Conservation (phyloP, 2,113 vertebrate genomes). For the Poecile atricapillus region DNA sequence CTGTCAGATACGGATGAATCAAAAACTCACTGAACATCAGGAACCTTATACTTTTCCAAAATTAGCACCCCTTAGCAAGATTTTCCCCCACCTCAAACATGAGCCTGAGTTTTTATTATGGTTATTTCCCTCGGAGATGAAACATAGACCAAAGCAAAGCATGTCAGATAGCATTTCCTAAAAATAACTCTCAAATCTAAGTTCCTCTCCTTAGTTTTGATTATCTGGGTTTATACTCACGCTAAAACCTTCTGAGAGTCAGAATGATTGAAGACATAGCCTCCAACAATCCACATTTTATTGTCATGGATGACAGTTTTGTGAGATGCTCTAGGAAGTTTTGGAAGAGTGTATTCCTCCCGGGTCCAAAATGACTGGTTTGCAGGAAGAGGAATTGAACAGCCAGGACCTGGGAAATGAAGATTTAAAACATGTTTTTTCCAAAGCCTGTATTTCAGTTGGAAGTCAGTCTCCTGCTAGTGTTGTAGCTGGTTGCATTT, state of each 20-base stretch:
- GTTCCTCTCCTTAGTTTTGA: neutral
- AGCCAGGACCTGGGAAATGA: constrained; percentile 82
- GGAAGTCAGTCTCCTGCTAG: neutral
- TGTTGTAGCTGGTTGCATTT: neutral
- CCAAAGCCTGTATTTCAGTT: neutral
- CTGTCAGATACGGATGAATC: neutral
- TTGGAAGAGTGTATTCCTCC: constrained; percentile 77
- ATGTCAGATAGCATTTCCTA: neutral
- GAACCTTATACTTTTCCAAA: neutral
- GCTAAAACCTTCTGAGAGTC: constrained; percentile 92
- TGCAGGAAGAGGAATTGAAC: constrained; percentile 86
- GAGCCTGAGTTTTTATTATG: neutral
- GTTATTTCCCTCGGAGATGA: neutral
- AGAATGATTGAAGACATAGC: constrained; percentile 95
- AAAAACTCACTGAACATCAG: neutral
- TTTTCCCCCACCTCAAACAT: neutral
- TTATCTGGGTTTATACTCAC: constrained; percentile 77
- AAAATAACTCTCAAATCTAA: neutral
- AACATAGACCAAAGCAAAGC: neutral
- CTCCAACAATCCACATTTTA: constrained; percentile 94
- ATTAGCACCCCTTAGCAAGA: neutral
- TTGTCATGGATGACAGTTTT: constrained; percentile 86
- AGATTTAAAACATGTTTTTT: neutral
- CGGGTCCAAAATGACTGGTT: constrained; percentile 89
- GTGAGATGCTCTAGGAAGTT: constrained; percentile 89